Percentiles rank a stretch among this genome's conserved stretches.
These are phyloP conservation scores for Leiothrix lutea DNA, from an alignment of 2,113 vertebrate genomes.

Conservation along the genomic window DNA sequence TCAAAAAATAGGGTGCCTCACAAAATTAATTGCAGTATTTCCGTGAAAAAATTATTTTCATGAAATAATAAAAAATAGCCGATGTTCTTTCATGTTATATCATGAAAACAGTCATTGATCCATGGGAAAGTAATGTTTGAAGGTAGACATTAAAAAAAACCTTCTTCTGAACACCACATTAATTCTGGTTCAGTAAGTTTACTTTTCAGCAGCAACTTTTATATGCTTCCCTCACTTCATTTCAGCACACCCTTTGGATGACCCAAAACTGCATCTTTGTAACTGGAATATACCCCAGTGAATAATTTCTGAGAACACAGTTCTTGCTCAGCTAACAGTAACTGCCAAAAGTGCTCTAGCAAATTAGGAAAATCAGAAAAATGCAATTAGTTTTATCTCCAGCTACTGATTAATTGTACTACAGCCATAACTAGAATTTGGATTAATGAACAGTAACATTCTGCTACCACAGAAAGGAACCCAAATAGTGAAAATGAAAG, in stretches of 20 bases:
- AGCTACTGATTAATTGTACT: neutral
- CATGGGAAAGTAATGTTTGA: neutral
- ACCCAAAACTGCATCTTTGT: neutral
- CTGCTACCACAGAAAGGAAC: neutral
- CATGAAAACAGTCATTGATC: neutral
- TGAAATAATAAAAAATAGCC: neutral
- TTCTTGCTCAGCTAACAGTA: neutral
- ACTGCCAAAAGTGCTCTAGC: neutral
- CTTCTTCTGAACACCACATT: neutral
- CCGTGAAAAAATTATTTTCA: neutral
- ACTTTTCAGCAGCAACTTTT: slow-evolving; percentile 24
- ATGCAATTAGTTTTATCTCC: neutral
- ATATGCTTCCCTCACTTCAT: neutral
- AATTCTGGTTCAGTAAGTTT: slow-evolving; percentile 23
- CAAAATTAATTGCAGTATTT: neutral
- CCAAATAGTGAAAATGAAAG: neutral
- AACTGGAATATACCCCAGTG: neutral
- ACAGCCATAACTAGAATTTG: neutral
- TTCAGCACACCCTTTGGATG: neutral
- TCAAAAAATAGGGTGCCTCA: neutral
- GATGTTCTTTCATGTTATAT: neutral
- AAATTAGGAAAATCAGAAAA: neutral
- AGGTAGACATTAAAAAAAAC: neutral
- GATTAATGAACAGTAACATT: neutral
- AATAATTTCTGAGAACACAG: neutral